Conservation (phyloP, 2,888 invertebrate species). For the Conops quadrifasciatus region DNA sequence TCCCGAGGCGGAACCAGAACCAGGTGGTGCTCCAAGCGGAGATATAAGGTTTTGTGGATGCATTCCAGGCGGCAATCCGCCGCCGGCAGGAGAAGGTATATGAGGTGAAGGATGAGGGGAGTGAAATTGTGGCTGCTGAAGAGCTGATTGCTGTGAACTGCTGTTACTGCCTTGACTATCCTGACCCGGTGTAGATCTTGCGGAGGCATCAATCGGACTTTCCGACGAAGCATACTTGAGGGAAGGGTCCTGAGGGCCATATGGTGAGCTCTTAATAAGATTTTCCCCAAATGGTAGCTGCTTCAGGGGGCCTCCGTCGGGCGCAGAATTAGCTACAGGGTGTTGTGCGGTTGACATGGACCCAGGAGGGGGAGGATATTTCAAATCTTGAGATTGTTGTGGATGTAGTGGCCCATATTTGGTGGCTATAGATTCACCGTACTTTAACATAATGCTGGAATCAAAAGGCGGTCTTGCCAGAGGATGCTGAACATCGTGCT, state of each 20-base stretch:
- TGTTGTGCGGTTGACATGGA: constrained; percentile 32
- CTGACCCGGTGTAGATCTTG: constrained; percentile 64
- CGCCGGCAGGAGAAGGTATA: constrained; percentile 61
- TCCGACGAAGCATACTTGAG: constrained; percentile 58
- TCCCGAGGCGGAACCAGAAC: constrained; percentile 36
- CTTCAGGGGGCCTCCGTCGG: constrained; percentile 49
- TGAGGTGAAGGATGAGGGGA: constrained; percentile 65
- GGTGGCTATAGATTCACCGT: constrained; percentile 61
- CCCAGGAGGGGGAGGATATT: constrained; percentile 57
- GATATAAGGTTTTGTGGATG: constrained; percentile 64
- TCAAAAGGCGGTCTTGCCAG: constrained; percentile 63
- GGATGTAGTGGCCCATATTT: constrained; percentile 61
- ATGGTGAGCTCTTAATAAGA: constrained; percentile 63
- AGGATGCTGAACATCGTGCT: constrained; percentile 61
- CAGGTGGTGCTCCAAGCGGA: constrained; percentile 52
- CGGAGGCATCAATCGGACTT: constrained; percentile 64
- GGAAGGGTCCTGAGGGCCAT: constrained; percentile 52
- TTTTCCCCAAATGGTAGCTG: constrained; percentile 62
- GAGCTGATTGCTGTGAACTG: constrained; percentile 60
- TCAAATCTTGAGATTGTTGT: constrained; percentile 60
- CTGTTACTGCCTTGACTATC: constrained; percentile 66
- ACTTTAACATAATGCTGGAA: constrained; percentile 63
- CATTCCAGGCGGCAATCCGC: constrained; percentile 60
- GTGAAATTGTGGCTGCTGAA: constrained; percentile 58
- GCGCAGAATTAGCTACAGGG: constrained; percentile 42